Percentiles rank a stretch among this genome's conserved stretches.
phyloP scores from a whole-genome alignment of 2,888 invertebrate species.

The Augiades crinisus region DNA sequence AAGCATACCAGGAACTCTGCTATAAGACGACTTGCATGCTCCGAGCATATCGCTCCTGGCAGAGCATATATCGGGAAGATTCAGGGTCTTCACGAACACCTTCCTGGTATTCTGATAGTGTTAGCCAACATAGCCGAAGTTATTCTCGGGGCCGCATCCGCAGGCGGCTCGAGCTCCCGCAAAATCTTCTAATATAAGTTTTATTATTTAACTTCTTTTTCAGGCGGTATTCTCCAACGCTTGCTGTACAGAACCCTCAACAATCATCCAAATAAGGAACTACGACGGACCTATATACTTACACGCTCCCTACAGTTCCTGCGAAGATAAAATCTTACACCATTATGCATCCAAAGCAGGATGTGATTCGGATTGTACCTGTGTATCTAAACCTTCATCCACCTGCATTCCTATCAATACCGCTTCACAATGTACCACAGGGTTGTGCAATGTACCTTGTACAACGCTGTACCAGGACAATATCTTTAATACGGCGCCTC shows the following conservation, averaged over 20 bases:
- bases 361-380: constrained; percentile 30
- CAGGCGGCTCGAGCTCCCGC: no score
- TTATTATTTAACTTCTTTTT: constrained; percentile 17
- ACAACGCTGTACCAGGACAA: constrained; percentile 14
- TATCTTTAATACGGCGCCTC: neutral
- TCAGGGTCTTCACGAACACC: no score
- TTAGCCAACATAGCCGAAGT: no score
- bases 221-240: constrained; percentile 35
- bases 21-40: no score
- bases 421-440: constrained; percentile 30
- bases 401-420: constrained; percentile 37
- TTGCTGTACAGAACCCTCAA: constrained; percentile 37
- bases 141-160: no score
- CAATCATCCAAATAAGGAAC: constrained; percentile 52
- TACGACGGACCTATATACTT: constrained; percentile 53
- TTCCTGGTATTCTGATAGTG: no score
- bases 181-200: no score
- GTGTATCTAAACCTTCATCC: constrained; percentile 30
- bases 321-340: constrained; percentile 20
- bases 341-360: constrained; percentile 7
- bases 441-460: neutral
- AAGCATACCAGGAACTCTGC: no score
- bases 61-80: no score
- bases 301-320: constrained; percentile 16
- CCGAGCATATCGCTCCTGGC: no score